phyloP scores from a whole-genome alignment of 2,888 invertebrate genomes.

The Leptinotarsa haldemani region DNA sequence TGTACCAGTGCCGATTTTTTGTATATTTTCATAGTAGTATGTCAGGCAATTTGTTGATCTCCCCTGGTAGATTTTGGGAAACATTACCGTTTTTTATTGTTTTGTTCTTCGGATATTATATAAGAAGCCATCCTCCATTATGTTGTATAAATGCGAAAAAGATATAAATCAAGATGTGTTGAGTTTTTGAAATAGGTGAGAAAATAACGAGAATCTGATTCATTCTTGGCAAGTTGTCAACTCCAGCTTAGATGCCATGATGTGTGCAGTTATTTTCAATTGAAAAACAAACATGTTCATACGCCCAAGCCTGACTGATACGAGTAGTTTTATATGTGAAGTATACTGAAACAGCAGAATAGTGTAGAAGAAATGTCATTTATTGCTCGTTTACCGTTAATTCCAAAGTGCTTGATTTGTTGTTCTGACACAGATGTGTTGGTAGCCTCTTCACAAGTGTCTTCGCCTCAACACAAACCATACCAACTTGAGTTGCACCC shows the following conservation, averaged over 20 bases:
- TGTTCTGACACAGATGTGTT: constrained; percentile 65
- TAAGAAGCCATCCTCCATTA: too few species aligned
- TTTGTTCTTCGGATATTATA: too few species aligned
- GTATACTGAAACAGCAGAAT: constrained; percentile 23
- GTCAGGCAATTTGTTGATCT: too few species aligned
- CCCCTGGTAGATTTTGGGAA: too few species aligned
- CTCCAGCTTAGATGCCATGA: constrained; percentile 35
- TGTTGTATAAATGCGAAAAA: too few species aligned
- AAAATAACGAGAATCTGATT: constrained; percentile 23
- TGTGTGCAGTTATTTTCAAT: constrained; percentile 44
- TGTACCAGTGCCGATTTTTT: too few species aligned
- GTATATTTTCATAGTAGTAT: too few species aligned
- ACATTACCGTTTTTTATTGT: too few species aligned
- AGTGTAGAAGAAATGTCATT: constrained; percentile 44
- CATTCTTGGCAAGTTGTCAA: constrained; percentile 40
- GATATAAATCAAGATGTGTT: background rate
- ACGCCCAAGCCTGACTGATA: constrained; percentile 38
- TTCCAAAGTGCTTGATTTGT: constrained; percentile 58
- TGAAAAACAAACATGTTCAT: constrained; percentile 41
- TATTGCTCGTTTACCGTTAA: constrained; percentile 51
- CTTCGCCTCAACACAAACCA: constrained; percentile 67
- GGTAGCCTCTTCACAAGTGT: constrained; percentile 66
- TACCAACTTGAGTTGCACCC: constrained; percentile 68
- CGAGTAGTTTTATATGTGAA: constrained; percentile 33
- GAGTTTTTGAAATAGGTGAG: constrained; percentile 23